Evolutionary conservation across 2,113 vertebrate species (phyloP).

Genomic region (Brevimyrus niger): DNA sequence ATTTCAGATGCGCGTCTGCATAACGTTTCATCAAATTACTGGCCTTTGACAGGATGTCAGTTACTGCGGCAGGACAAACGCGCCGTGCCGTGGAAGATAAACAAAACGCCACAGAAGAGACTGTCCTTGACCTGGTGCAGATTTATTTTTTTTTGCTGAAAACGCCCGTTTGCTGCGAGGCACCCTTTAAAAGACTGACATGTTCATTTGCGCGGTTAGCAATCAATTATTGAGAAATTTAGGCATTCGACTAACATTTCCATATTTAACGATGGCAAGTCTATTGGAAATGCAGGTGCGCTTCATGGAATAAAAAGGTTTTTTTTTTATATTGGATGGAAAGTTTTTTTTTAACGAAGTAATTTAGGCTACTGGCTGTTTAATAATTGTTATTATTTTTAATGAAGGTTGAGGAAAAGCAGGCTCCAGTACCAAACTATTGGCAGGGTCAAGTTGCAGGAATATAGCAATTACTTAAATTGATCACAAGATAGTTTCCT

Average conservation of each 20-base stretch:
- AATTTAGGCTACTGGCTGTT: slow-evolving; percentile 67
- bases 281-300: slow-evolving; percentile 7
- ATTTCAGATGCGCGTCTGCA: slow-evolving; percentile 82
- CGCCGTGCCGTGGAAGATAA: slow-evolving; percentile 69
- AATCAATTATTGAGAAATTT: background rate
- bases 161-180: background rate
- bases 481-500: slow-evolving; percentile 94
- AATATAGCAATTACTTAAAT: slow-evolving; percentile 99
- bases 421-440: slow-evolving; percentile 82
- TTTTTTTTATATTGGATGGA: background rate
- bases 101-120: slow-evolving; percentile 38
- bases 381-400: slow-evolving; percentile 81
- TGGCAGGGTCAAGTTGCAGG: slow-evolving; percentile 90
- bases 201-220: background rate
- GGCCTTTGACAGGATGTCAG: slow-evolving; percentile 87
- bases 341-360: slow-evolving; percentile 30
- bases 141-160: slow-evolving; percentile 26
- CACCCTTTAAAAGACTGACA: background rate
- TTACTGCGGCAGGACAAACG: slow-evolving; percentile 79
- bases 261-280: background rate
- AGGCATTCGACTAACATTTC: background rate
- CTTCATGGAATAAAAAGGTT: background rate
- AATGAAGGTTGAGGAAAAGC: slow-evolving; percentile 90
- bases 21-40: slow-evolving; percentile 95
- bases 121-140: slow-evolving; percentile 55